Conservation (phyloP, 2,113 vertebrate genomes). For the Notechis scutatus region DNA sequence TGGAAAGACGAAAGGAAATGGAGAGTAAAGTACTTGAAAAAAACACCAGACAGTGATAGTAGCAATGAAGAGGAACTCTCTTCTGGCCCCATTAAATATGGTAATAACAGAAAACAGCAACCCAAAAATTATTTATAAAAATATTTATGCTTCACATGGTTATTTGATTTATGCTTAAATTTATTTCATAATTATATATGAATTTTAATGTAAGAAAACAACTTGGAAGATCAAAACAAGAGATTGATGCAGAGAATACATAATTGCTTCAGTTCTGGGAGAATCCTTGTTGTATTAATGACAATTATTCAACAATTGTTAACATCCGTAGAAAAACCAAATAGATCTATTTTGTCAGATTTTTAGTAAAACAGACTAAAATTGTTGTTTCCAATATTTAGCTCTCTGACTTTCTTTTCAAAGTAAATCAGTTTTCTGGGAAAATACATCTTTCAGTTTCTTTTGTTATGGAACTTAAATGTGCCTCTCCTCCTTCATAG, state of each 20-base stretch:
- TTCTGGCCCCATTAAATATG: conserved; percentile 67
- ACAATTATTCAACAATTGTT: not conserved
- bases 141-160: not conserved
- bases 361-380: not conserved
- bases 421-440: not conserved
- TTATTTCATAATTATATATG: not conserved
- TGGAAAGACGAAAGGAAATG: conserved; percentile 87
- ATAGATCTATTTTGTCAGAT: not conserved
- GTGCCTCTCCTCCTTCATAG: not conserved
- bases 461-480: not conserved
- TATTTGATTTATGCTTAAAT: not conserved
- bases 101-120: conserved; percentile 62
- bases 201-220: not conserved
- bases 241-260: conserved; percentile 12
- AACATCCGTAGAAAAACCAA: not conserved
- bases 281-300: not conserved
- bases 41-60: conserved; percentile 65
- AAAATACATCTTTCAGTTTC: not conserved
- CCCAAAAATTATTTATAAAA: not conserved
- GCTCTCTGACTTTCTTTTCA: not conserved
- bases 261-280: not conserved
- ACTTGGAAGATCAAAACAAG: not conserved
- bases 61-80: conserved; percentile 72
- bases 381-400: not conserved
- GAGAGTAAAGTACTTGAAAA: conserved; percentile 79